Percentiles rank a stretch among this genome's conserved stretches.
Conservation (phyloP, 2,888 invertebrate species). For the Epinotia demarniana region DNA sequence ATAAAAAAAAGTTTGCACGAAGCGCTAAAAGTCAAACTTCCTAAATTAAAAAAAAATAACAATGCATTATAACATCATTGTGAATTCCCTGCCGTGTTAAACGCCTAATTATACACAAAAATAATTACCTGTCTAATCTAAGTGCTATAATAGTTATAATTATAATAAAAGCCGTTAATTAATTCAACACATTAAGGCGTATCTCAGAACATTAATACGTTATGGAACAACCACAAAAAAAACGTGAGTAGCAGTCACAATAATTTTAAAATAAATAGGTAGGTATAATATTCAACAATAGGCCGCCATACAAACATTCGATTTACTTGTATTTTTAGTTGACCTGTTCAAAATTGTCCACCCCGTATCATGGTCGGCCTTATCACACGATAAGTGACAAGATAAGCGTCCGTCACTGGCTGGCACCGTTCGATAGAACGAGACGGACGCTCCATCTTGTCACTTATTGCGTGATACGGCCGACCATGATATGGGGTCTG, state of each 20-base stretch:
- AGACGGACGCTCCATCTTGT: too few relatives aligned
- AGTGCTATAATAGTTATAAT: slow-evolving; percentile 6
- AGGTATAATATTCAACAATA: neutral
- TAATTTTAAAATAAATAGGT: slow-evolving; percentile 1
- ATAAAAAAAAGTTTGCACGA: neutral
- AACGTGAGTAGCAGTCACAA: neutral
- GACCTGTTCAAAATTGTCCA: too few relatives aligned
- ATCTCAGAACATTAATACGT: slow-evolving; percentile 1
- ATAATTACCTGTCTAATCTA: slow-evolving; percentile 19
- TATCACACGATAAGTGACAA: too few relatives aligned
- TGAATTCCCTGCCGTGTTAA: neutral
- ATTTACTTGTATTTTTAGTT: too few relatives aligned
- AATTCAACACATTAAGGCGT: slow-evolving; percentile 25
- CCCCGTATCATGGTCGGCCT: too few relatives aligned
- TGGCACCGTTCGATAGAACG: too few relatives aligned
- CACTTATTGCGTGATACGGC: too few relatives aligned
- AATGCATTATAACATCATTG: neutral
- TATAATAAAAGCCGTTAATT: slow-evolving; percentile 22
- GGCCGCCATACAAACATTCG: neutral
- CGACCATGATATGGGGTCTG: too few relatives aligned
- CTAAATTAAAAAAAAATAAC: neutral
- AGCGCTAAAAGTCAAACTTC: neutral
- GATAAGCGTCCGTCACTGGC: too few relatives aligned
- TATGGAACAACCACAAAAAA: neutral
- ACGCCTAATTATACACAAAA: slow-evolving; percentile 14